These are phyloP conservation scores for Drosophila barbarae DNA, from an alignment of 2,888 invertebrate genomes.

Conservation along the genomic window DNA sequence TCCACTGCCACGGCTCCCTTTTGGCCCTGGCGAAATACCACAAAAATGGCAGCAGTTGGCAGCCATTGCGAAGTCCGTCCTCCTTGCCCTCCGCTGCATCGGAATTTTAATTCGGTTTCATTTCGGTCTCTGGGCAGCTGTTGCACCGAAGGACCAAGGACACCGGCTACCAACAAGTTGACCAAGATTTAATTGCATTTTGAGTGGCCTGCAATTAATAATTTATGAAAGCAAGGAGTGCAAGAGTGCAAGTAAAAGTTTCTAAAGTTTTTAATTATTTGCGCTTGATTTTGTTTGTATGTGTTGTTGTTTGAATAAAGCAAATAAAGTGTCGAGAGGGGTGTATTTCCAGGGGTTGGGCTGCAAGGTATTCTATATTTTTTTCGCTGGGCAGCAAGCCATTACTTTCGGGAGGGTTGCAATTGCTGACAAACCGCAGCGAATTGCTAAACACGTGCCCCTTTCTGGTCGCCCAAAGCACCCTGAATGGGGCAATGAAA, in stretches of 20 bases:
- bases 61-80: conserved; percentile 6
- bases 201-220: conserved; percentile 70
- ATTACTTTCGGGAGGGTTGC: conserved; percentile 38
- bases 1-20: not conserved
- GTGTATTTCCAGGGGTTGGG: conserved; percentile 5
- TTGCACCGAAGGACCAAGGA: conserved; percentile 44
- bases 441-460: conserved; percentile 66
- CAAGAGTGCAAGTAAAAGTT: conserved; percentile 44
- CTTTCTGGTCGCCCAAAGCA: conserved; percentile 35
- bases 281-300: conserved; percentile 42
- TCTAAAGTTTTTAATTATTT: conserved; percentile 68
- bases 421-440: conserved; percentile 60
- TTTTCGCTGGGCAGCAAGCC: conserved; percentile 1
- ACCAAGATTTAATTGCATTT: conserved; percentile 74
- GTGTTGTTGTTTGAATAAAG: not conserved
- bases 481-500: conserved; percentile 53
- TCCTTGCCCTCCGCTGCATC: conserved; percentile 45
- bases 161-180: conserved; percentile 61
- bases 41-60: conserved; percentile 46
- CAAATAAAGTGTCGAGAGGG: conserved; percentile 1
- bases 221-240: conserved; percentile 52
- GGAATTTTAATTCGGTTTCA: conserved; percentile 70
- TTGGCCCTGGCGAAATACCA: conserved; percentile 7
- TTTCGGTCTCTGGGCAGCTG: conserved; percentile 58
- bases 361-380: conserved; percentile 5